Percentiles rank a stretch among this genome's conserved stretches.
Evolutionary conservation across 2,888 invertebrate species (phyloP).

Genomic region (Thera britannica): DNA sequence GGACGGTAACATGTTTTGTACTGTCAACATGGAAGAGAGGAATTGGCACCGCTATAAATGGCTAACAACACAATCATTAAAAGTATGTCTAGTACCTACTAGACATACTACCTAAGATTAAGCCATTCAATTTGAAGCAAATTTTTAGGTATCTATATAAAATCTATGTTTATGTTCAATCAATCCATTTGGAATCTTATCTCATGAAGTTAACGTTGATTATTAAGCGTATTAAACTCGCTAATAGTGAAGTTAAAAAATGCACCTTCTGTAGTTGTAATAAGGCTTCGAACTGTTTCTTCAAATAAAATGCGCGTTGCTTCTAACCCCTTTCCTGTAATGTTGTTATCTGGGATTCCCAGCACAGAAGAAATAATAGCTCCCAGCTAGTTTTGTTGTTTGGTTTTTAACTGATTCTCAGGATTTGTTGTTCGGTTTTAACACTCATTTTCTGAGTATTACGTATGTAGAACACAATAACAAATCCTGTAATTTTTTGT

Average conservation of each 20-base stretch:
- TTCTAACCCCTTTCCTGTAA: constrained; percentile 27
- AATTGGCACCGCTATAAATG: too few species aligned
- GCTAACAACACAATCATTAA: too few species aligned
- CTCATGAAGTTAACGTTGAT: background rate
- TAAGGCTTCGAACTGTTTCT: background rate
- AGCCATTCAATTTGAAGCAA: background rate
- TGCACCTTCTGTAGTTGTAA: background rate
- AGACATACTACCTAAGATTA: too few species aligned
- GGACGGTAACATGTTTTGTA: too few species aligned
- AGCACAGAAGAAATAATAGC: background rate
- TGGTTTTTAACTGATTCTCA: constrained; percentile 2
- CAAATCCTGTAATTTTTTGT: background rate
- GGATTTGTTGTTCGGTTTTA: constrained; percentile 13
- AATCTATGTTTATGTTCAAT: background rate
- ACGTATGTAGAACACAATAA: background rate
- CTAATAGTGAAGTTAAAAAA: background rate
- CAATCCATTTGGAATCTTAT: background rate
- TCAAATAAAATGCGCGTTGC: background rate
- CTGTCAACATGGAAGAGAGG: too few species aligned
- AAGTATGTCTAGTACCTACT: too few species aligned
- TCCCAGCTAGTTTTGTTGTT: background rate
- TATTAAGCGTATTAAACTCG: background rate
- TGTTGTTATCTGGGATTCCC: constrained; percentile 20
- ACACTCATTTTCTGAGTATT: background rate
- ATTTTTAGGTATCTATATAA: background rate